Evolutionary conservation across 35 echinoderm and acorn worm genomes (phyloP).

Genomic region (Antedon bifida): DNA sequence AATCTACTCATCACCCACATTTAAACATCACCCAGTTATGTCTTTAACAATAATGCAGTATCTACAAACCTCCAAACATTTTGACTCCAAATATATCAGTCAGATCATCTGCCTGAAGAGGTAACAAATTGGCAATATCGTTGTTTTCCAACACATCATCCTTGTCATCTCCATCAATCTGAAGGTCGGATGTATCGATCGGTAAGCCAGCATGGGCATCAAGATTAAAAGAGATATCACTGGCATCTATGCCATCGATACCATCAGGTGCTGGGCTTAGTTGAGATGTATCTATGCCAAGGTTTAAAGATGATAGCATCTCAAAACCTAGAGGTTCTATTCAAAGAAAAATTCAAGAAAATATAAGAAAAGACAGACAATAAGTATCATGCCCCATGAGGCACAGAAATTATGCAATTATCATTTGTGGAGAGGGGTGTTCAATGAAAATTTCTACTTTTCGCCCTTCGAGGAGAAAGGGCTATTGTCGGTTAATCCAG

Average conservation of each 20-base stretch:
- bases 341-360: neutral
- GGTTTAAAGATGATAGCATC: constrained; percentile 9
- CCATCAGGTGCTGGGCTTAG: constrained; percentile 22
- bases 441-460: too few relatives aligned
- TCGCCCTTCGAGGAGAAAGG: too few relatives aligned
- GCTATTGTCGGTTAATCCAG: too few relatives aligned
- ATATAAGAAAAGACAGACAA: too few relatives aligned
- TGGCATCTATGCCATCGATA: constrained; percentile 6
- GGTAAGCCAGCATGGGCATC: neutral
- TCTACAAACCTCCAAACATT: constrained; percentile 5
- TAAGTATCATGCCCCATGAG: too few relatives aligned
- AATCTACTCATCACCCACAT: too few relatives aligned
- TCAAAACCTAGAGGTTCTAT: constrained; percentile 6
- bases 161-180: constrained; percentile 3
- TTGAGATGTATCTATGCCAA: constrained; percentile 28
- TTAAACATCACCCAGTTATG: too few relatives aligned
- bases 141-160: neutral
- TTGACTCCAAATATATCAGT: constrained; percentile 51
- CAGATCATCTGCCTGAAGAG: constrained; percentile 41
- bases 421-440: too few relatives aligned
- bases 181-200: neutral
- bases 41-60: too few relatives aligned
- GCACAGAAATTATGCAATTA: too few relatives aligned
- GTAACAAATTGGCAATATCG: constrained; percentile 59
- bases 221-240: constrained; percentile 1